Percentiles rank a stretch among this genome's conserved stretches.
phyloP scores from a whole-genome alignment of 2,113 vertebrate species.

The Neolamprologus ventralis region DNA sequence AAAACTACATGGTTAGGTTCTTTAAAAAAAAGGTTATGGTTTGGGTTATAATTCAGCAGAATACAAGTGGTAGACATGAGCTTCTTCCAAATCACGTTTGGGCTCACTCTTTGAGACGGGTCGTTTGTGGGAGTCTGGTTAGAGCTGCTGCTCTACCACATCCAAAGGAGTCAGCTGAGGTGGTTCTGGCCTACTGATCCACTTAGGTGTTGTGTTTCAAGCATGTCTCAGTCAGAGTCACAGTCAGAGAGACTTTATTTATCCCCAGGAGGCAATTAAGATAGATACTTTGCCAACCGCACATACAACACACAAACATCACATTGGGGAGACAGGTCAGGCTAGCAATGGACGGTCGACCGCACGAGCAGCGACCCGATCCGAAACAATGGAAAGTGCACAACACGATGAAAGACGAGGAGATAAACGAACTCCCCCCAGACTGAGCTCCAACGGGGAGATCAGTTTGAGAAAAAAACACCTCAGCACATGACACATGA shows the following conservation, averaged over 20 bases:
- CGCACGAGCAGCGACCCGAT: neutral
- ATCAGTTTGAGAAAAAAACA: neutral
- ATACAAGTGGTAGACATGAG: neutral
- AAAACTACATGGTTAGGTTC: neutral
- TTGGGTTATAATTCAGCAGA: fast-evolving
- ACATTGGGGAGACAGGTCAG: neutral
- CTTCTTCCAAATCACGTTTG: fast-evolving
- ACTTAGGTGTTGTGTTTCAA: neutral
- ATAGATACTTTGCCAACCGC: neutral
- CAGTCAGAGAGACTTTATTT: neutral
- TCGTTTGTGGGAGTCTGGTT: neutral
- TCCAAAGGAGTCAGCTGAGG: neutral
- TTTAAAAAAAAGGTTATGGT: neutral
- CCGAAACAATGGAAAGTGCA: neutral
- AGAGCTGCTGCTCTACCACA: neutral
- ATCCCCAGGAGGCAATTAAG: fast-evolving
- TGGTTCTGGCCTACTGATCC: neutral
- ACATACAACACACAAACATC: fast-evolving
- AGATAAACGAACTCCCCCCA: neutral
- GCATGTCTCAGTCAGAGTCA: neutral
- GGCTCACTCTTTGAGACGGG: neutral
- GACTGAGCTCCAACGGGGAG: neutral
- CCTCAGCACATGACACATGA: neutral
- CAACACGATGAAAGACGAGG: neutral
- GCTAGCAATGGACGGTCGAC: neutral